Evolutionary conservation across 2,888 invertebrate genomes (phyloP), one percentile per base, ranked within the genome.

Genomic region (Choristoneura rosaceana): DNA sequence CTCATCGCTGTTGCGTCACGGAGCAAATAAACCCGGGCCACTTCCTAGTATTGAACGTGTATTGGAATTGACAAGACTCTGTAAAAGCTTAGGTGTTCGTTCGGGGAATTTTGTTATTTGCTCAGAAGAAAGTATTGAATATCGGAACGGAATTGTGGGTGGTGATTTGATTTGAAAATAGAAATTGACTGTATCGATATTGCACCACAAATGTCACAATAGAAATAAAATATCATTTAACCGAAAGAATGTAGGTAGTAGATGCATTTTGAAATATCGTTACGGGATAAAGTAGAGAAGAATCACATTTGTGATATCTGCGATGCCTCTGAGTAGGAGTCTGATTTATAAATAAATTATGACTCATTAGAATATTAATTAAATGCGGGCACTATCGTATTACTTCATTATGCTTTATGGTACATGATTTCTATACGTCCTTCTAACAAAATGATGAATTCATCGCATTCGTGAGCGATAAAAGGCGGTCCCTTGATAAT

Each of bases 311-410:
- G 60, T 43, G 45, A 62, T n/a, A n/a, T 45, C 33, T 15, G 0
- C 17, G 38, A 38, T 15, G 33, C 2, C 17, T 52, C 2, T 14
- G 38, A 15, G 15, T 17, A 12, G 1, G 25, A 15, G 34, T 4
- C 33, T 5, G 14, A 62, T 12, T 45, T 50, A 47, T 12, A 47
- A 34, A 50, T 50, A 64, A 55, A 52, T 58, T 58, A 60, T 47
- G 15, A 71, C n/a, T 67, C 52, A 58, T 71, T 73, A 47, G 50
- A 71, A 45, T 71, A 34, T 33, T 33, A 43, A 41, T 38, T 50
- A 15, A 41, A 73, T 73, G 68, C 71, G 71, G 71, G 71, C 55
- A 60, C 55, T 71, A 64, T 73, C 69, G 14, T 3, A 59, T 69
- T 69, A 62, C 69, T 69, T 25, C 55, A 25, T 25, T 52, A 17